Conservation (phyloP, 2,888 invertebrate genomes). For the Auanema freiburgensis region DNA sequence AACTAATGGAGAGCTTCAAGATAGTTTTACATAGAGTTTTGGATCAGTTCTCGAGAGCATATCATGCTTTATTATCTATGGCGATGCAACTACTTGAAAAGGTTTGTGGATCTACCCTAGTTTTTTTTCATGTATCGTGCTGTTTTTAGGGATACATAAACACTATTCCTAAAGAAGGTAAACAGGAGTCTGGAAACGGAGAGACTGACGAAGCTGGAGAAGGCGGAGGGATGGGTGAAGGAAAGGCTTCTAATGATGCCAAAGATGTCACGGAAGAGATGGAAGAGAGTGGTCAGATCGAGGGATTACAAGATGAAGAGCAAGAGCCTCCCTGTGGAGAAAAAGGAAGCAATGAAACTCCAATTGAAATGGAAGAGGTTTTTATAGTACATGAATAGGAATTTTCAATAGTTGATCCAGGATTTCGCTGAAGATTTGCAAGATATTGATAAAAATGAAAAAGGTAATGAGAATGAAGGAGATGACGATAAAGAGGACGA, state of each 20-base stretch:
- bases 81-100: constrained; percentile 40
- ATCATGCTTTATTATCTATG: constrained; percentile 34
- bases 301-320: constrained; percentile 69
- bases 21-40: background rate
- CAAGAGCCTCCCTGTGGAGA: constrained; percentile 73
- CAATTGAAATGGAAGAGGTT: constrained; percentile 64
- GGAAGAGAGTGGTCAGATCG: constrained; percentile 70
- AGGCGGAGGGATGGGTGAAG: constrained; percentile 55
- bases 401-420: constrained; percentile 6
- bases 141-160: constrained; percentile 82
- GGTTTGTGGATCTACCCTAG: constrained; percentile 4
- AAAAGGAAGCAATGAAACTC: constrained; percentile 53
- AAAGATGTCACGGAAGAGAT: constrained; percentile 93
- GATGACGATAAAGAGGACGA: constrained; percentile 66
- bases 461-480: constrained; percentile 71
- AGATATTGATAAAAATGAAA: constrained; percentile 66
- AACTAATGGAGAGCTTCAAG: too few species aligned
- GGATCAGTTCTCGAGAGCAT: constrained; percentile 16
- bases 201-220: constrained; percentile 45
- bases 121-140: background rate
- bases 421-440: constrained; percentile 61
- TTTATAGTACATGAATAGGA: background rate
- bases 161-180: constrained; percentile 69
- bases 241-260: constrained; percentile 71
- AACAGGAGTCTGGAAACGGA: constrained; percentile 76